phyloP scores from a whole-genome alignment of 2,888 invertebrate species.

The Melieria omissa region DNA sequence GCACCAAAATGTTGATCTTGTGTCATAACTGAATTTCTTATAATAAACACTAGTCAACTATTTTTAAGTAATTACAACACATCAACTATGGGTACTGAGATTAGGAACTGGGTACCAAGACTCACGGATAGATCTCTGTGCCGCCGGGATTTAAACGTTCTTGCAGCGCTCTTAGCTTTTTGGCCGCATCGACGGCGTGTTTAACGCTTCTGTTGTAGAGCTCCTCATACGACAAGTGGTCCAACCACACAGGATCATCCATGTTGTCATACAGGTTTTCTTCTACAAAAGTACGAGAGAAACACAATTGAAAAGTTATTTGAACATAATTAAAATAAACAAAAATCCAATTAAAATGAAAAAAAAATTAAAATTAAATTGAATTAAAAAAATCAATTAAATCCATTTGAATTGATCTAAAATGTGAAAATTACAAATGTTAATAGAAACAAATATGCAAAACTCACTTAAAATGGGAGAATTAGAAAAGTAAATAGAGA shows the following conservation, averaged over 20 bases:
- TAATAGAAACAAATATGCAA: too few relatives aligned
- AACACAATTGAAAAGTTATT: too few relatives aligned
- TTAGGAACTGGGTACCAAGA: neutral
- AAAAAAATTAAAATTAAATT: neutral
- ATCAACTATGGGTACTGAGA: too few relatives aligned
- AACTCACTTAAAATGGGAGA: too few relatives aligned
- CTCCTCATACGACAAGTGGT: slow-evolving; percentile 50
- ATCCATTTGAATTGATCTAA: too few relatives aligned
- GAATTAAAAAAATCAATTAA: neutral
- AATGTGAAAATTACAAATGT: too few relatives aligned
- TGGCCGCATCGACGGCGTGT: slow-evolving; percentile 68
- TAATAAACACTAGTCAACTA: too few relatives aligned
- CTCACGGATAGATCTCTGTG: slow-evolving; percentile 49
- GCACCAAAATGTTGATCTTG: neutral
- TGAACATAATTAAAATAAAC: too few relatives aligned
- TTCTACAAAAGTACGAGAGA: slow-evolving; percentile 35
- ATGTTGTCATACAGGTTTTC: slow-evolving; percentile 42
- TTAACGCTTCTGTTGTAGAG: slow-evolving; percentile 42
- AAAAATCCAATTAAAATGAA: too few relatives aligned
- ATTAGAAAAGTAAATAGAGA: too few relatives aligned
- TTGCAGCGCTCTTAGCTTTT: slow-evolving; percentile 76
- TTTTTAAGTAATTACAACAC: too few relatives aligned
- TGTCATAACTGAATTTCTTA: too few relatives aligned
- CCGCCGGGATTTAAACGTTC: slow-evolving; percentile 69
- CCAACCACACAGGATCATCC: slow-evolving; percentile 42